A percentile compares a stretch with the other conserved stretches of the same genome.
Conservation (phyloP, 2,797 vertebrate species). For the Acestrorhynchus altus region DNA sequence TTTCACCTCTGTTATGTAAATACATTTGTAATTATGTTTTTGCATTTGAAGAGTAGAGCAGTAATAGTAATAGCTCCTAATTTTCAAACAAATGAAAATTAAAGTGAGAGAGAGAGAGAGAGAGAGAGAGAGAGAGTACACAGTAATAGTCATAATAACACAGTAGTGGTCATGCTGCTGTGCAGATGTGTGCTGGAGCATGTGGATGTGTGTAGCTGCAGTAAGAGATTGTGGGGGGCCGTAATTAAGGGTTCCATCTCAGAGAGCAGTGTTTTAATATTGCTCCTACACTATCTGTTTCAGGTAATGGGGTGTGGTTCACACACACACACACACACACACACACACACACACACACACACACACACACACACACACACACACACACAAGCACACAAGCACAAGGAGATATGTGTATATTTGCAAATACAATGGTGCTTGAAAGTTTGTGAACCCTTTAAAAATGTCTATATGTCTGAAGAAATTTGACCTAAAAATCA, state of each 20-base stretch:
- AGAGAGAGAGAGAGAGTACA: background rate
- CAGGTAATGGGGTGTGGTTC: slow-evolving; percentile 82
- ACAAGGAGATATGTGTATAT: too few relatives aligned
- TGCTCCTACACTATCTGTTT: slow-evolving; percentile 82
- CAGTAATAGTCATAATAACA: background rate
- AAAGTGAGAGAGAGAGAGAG: too few relatives aligned
- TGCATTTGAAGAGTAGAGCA: too few relatives aligned
- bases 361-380: background rate
- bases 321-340: slow-evolving; percentile 75
- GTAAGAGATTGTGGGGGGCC: slow-evolving; percentile 77
- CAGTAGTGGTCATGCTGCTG: background rate
- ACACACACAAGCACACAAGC: background rate
- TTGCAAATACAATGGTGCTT: too few relatives aligned
- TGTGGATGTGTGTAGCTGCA: slow-evolving; percentile 60
- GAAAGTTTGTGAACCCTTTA: too few relatives aligned
- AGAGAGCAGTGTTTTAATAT: slow-evolving; percentile 84
- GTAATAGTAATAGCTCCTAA: too few relatives aligned
- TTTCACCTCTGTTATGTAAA: too few relatives aligned
- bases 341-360: slow-evolving; percentile 62
- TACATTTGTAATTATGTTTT: too few relatives aligned
- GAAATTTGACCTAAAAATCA: too few relatives aligned
- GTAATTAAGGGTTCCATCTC: slow-evolving; percentile 86
- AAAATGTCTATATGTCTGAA: too few relatives aligned
- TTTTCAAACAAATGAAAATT: background rate
- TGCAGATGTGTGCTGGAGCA: background rate